A percentile compares a stretch with the other conserved stretches of the same genome.
phyloP scores from a whole-genome alignment of 2,888 invertebrate genomes.

The Heteromyza rotundicornis region DNA sequence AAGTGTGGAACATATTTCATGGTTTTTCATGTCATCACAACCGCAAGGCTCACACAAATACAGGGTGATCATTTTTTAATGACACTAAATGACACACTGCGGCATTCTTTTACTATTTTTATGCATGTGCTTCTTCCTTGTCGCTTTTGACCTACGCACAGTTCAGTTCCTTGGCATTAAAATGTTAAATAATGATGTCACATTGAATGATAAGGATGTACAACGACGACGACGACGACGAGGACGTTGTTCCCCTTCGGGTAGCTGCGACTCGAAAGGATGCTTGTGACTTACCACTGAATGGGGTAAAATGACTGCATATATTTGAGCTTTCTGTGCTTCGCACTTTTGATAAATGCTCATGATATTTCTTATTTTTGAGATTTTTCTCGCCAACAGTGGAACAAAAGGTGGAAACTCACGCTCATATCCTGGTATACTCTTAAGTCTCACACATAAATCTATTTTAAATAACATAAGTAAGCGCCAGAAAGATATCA shows the following conservation, averaged over 20 bases:
- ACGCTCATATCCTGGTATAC: neutral
- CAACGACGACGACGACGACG: neutral
- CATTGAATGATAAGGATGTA: conserved; percentile 1
- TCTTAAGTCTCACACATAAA: conserved; percentile 52
- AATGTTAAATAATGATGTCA: conserved; percentile 27
- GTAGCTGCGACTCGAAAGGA: neutral
- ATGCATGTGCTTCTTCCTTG: neutral
- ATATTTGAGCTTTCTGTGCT: neutral
- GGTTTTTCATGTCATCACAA: neutral
- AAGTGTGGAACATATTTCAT: neutral
- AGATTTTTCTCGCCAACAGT: neutral
- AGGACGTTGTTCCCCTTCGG: neutral
- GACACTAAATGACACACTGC: conserved; percentile 44
- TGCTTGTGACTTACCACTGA: neutral
- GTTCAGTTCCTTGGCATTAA: neutral
- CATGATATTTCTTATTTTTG: neutral
- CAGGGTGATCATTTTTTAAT: conserved; percentile 56
- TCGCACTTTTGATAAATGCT: neutral
- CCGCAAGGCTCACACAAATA: conserved; percentile 25
- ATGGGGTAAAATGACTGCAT: neutral
- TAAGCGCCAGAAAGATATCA: conserved; percentile 23
- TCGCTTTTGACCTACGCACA: neutral
- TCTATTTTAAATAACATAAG: conserved; percentile 44
- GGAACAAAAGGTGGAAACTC: neutral
- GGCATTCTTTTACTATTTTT: conserved; percentile 11